These are phyloP conservation scores for Muricea muricata DNA, from an alignment of 92 coral and sea anemone genomes.

Conservation along the genomic window DNA sequence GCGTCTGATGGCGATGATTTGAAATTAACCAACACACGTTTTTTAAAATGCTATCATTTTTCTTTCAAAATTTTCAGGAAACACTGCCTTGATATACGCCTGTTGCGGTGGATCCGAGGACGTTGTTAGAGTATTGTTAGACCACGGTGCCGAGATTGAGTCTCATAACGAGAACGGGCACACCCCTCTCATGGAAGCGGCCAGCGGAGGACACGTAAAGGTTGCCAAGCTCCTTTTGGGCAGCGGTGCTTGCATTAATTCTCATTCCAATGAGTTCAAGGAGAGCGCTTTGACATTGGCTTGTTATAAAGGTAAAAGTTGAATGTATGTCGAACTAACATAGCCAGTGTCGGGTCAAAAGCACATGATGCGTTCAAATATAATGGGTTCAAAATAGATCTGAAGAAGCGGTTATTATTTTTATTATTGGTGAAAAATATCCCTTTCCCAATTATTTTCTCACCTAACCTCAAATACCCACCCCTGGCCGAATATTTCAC, in stretches of 20 bases:
- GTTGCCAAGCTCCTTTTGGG: slow-evolving; percentile 94
- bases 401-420: no score
- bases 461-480: no score
- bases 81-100: slow-evolving; percentile 98
- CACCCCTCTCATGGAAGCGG: slow-evolving; percentile 99
- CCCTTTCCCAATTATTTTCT: no score
- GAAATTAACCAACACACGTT: no score
- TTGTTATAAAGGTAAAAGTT: slow-evolving; percentile 89
- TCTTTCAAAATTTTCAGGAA: background rate
- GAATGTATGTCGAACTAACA: no score
- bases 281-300: slow-evolving; percentile 99
- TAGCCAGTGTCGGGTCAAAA: no score
- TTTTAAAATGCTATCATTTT: no score
- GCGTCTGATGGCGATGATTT: no score
- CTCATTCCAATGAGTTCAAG: slow-evolving; percentile 98
- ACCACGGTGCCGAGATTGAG: slow-evolving; percentile 92
- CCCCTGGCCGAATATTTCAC: no score
- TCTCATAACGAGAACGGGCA: slow-evolving; percentile 99
- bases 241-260: slow-evolving; percentile 96
- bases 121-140: slow-evolving; percentile 83
- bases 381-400: no score
- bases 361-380: no score
- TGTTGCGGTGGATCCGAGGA: slow-evolving; percentile 99
- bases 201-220: slow-evolving; percentile 98
- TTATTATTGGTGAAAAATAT: no score